Evolutionary conservation across 2,888 invertebrate species (phyloP).

Genomic region (Lithophane semibrunnea): DNA sequence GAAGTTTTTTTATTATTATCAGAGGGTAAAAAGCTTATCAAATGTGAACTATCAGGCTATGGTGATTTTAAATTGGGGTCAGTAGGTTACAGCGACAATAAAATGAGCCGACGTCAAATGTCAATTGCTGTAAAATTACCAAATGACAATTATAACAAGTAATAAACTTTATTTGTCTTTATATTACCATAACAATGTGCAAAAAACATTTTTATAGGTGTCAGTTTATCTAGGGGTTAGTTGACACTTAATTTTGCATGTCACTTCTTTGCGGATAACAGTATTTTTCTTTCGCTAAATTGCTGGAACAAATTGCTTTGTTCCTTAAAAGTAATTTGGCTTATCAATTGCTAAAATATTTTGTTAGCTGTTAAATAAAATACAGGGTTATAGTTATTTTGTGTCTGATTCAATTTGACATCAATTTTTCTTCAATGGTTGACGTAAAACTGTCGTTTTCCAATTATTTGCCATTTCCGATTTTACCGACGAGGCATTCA

Average conservation of each 20-base stretch:
- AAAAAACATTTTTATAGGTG: conserved; percentile 36
- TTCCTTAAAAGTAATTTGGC: conserved; percentile 19
- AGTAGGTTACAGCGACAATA: conserved; percentile 40
- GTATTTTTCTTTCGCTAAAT: conserved; percentile 29
- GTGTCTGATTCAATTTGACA: conserved; percentile 15
- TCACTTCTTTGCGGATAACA: conserved; percentile 32
- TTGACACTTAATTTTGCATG: conserved; percentile 28
- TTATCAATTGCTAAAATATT: conserved; percentile 37
- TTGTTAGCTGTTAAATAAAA: conserved; percentile 8
- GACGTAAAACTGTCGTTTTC: conserved; percentile 32
- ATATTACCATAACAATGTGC: conserved; percentile 48
- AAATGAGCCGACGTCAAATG: conserved; percentile 55
- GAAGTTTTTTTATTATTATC: conserved; percentile 17
- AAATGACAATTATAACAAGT: conserved; percentile 49
- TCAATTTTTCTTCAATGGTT: conserved; percentile 9
- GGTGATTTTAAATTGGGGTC: conserved; percentile 54
- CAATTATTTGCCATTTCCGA: conserved; percentile 54
- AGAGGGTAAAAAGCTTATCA: conserved; percentile 47
- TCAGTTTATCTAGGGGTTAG: conserved; percentile 54
- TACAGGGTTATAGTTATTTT: background rate
- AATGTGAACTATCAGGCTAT: conserved; percentile 42
- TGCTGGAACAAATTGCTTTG: conserved; percentile 25
- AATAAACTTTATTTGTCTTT: conserved; percentile 48
- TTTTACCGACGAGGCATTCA: conserved; percentile 43
- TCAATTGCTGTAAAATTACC: conserved; percentile 52